These are phyloP conservation scores for Oscheius myriophilus DNA, from an alignment of 2,888 invertebrate genomes.

Conservation along the genomic window DNA sequence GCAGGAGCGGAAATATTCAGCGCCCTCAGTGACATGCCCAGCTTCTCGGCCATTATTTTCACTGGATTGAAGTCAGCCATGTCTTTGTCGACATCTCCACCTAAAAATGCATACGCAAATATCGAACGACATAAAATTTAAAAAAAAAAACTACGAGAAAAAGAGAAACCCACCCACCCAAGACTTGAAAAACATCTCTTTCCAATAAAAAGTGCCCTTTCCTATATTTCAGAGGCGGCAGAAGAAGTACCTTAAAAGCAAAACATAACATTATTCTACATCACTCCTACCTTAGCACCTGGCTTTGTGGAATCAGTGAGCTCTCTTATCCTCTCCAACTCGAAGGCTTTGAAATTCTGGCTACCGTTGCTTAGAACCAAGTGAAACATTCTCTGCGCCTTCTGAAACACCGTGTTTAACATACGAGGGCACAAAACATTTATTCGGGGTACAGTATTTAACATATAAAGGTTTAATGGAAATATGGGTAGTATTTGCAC, in stretches of 20 bases:
- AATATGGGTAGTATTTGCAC: too few relatives aligned
- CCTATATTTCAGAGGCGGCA: constrained; percentile 8
- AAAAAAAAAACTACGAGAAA: too few relatives aligned
- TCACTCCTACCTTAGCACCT: constrained; percentile 16
- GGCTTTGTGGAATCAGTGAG: constrained; percentile 3
- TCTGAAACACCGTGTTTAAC: constrained; percentile 1
- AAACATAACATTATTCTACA: neutral
- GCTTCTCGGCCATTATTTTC: constrained; percentile 16
- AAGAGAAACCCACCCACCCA: neutral
- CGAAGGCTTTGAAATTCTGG: constrained; percentile 2
- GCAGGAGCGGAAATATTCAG: neutral
- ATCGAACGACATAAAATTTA: neutral
- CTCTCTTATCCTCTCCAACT: constrained; percentile 5
- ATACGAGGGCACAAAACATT: too few relatives aligned
- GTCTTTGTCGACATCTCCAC: constrained; percentile 10
- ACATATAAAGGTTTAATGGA: too few relatives aligned
- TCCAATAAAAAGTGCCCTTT: constrained; percentile 4
- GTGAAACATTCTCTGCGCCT: constrained; percentile 15
- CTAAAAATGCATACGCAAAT: constrained; percentile 1
- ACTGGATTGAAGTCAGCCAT: constrained; percentile 16
- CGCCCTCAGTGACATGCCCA: constrained; percentile 1
- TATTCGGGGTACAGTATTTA: too few relatives aligned
- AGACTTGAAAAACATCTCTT: neutral
- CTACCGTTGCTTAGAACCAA: constrained; percentile 11
- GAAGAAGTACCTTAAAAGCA: constrained; percentile 10